These are phyloP conservation scores for Cuniculus paca DNA, from an alignment of 2,797 vertebrate species.

Conservation along the genomic window DNA sequence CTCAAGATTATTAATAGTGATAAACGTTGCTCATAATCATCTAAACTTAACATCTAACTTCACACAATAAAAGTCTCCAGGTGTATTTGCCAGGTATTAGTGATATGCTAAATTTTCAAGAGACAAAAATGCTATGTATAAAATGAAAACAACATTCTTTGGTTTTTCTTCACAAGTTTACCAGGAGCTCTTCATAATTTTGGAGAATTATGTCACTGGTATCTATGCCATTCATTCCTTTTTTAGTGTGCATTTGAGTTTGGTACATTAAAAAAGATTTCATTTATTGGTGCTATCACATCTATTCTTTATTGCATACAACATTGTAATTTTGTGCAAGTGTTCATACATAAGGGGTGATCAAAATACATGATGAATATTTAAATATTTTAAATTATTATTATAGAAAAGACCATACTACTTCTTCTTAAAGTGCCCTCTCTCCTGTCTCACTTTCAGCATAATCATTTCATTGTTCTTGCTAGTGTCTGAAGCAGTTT, in stretches of 20 bases:
- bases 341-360: background rate
- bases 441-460: background rate
- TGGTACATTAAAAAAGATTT: background rate
- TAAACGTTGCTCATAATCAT: background rate
- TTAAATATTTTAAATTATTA: background rate
- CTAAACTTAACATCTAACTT: background rate
- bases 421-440: background rate
- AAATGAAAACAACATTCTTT: background rate
- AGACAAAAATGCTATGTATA: background rate
- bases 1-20: background rate
- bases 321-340: background rate
- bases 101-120: background rate
- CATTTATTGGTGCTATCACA: background rate
- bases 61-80: background rate
- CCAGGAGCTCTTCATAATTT: background rate
- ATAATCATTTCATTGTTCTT: background rate
- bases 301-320: conserved; percentile 20
- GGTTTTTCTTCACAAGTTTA: conserved; percentile 32
- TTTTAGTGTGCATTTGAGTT: background rate
- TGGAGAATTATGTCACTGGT: background rate
- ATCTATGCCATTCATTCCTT: background rate
- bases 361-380: background rate
- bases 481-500: background rate
- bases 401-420: background rate
- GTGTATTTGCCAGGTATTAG: background rate